A percentile compares a stretch with the other conserved stretches of the same genome.
Evolutionary conservation across 2,797 vertebrate species (phyloP).

Genomic region (Petrocephalus schoutedeni): DNA sequence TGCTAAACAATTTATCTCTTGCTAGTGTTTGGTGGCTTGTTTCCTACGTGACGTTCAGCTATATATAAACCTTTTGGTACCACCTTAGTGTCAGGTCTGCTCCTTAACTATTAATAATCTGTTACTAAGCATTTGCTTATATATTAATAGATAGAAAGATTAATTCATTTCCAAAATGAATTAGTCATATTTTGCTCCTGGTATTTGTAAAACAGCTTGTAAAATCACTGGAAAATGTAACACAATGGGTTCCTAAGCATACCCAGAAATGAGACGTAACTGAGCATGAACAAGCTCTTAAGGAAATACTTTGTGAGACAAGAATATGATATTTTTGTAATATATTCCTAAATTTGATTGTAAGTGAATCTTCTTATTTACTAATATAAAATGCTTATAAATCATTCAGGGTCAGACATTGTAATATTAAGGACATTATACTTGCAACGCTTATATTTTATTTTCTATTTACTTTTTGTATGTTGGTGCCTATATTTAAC

Average conservation of each 20-base stretch:
- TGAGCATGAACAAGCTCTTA: not conserved
- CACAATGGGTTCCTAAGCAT: not conserved
- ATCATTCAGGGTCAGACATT: not conserved
- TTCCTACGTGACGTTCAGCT: constrained; percentile 19
- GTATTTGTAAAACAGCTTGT: not conserved
- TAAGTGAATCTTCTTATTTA: not conserved
- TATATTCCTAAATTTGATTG: not conserved
- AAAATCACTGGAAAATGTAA: not conserved
- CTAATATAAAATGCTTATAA: not conserved
- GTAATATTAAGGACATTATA: not conserved
- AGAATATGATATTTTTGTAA: not conserved
- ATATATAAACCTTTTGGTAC: not conserved
- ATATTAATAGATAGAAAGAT: not conserved
- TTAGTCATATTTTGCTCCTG: not conserved
- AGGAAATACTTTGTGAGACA: too few relatives aligned
- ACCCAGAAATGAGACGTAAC: not conserved
- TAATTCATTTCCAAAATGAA: not conserved
- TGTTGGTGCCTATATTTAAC: not conserved
- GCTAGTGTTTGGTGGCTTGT: constrained; percentile 9
- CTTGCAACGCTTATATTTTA: not conserved
- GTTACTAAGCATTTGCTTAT: not conserved
- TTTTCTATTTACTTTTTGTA: not conserved
- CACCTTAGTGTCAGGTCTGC: not conserved
- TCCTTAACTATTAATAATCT: not conserved
- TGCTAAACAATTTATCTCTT: constrained; percentile 16